A percentile compares a stretch with the other conserved stretches of the same genome.
phyloP scores from a whole-genome alignment of 2,113 vertebrate genomes.

The Hippolais icterina region DNA sequence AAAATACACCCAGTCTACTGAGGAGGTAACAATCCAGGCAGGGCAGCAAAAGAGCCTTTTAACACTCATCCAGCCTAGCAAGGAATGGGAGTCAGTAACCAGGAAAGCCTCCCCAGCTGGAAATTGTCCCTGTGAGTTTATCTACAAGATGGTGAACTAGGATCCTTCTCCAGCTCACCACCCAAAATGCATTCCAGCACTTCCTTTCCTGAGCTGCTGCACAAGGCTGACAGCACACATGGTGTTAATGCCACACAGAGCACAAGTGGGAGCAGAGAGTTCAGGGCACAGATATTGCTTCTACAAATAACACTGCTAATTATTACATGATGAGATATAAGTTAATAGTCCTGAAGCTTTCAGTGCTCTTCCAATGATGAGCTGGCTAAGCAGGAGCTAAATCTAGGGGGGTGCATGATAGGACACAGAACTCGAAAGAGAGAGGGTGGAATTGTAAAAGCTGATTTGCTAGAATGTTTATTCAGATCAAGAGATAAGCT shows the following conservation, averaged over 20 bases:
- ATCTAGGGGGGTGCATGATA: neutral
- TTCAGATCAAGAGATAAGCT: neutral
- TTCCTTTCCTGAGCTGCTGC: neutral
- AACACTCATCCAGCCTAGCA: neutral
- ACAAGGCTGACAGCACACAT: neutral
- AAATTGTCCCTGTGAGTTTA: neutral
- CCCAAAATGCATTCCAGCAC: neutral
- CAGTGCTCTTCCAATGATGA: neutral
- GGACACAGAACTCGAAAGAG: neutral
- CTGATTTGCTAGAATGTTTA: neutral
- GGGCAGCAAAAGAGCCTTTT: neutral
- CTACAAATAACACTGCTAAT: neutral
- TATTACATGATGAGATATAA: neutral
- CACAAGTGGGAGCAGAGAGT: neutral
- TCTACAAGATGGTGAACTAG: neutral
- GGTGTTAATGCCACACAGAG: neutral
- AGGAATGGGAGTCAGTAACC: neutral
- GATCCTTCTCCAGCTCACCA: neutral
- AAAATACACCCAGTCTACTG: accelerated
- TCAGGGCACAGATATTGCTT: neutral
- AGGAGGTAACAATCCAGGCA: neutral
- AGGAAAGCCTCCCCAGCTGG: neutral
- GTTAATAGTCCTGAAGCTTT: neutral
- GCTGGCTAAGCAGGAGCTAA: neutral
- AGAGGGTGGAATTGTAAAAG: neutral